Base-by-base conservation (phyloP, 2,797 vertebrate genomes). In the Myotis planiceps region DNA sequence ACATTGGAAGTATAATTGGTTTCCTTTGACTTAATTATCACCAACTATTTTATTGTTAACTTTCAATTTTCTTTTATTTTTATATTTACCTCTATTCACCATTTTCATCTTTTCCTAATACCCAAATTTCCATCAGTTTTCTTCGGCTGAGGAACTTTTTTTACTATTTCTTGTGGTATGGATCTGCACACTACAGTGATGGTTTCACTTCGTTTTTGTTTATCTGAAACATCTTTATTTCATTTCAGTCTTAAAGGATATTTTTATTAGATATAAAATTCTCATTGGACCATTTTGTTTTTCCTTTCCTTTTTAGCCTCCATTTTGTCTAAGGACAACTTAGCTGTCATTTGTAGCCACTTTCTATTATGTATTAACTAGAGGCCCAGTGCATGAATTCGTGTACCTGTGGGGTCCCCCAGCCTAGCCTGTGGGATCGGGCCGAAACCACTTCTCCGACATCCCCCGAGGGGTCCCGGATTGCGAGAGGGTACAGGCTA, bases 1-100 rank as follows among this genome's bases (percentile, higher is more conserved):
- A 71, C 10, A 21, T 45, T 88, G 79, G 37, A 88, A 49, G 25
- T 47, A 27, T 76, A 63, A 68, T 53, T 94, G 89, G 13, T 93
- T 97, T 91, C 68, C 32, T 84, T 96, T 79, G 42, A 9, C 8
- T 69, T 95, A 78, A 85, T 25, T 65, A 29, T 90, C 39, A 88
- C n/a, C 34, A 39, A 47, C 2, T 75, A 10, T 79, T 88, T 88
- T 81, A 65, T 66, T 69, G 15, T 47, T 88, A 71, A 90, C 18
- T 68, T 92, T 80, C 37, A 47, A 2, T 68, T 66, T 49, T n/a
- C 29, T 74, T 49, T 95, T 37, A 42, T 32, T 63, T 93, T 86
- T 81, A 13, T 78, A 74, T 58, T 84, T 63, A 66, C 7, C 34
- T 25, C 8, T 39, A 60, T 51, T 86, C 69, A 45, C 6, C 13